These are phyloP conservation scores for Mormyrus hasselquistii DNA, from an alignment of 2,797 vertebrate genomes.

Conservation along the genomic window DNA sequence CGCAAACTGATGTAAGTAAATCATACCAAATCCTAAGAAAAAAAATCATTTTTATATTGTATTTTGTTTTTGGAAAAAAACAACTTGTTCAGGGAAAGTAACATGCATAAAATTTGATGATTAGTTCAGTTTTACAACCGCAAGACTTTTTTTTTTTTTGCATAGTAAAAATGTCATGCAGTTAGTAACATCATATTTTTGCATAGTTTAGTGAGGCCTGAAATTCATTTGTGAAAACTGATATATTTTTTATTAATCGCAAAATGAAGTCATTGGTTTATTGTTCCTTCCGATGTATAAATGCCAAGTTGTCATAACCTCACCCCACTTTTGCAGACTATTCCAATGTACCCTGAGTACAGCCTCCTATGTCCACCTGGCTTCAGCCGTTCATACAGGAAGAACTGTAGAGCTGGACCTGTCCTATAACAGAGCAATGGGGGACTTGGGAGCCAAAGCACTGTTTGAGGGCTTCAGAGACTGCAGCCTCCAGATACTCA, in stretches of 20 bases:
- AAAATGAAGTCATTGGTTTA: background rate
- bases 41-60: background rate
- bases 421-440: slow-evolving; percentile 21
- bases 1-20: slow-evolving; percentile 51
- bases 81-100: background rate
- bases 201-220: background rate
- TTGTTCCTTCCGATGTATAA: background rate
- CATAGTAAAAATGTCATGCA: background rate
- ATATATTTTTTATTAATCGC: background rate
- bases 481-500: slow-evolving; percentile 43
- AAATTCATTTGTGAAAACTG: background rate
- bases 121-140: background rate
- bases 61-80: background rate
- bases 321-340: slow-evolving; percentile 39
- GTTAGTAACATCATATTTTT: background rate
- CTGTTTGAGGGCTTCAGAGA: slow-evolving; percentile 45
- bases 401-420: slow-evolving; percentile 42
- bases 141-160: background rate
- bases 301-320: background rate
- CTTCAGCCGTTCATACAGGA: slow-evolving; percentile 48
- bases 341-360: slow-evolving; percentile 31
- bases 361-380: slow-evolving; percentile 41
- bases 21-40: background rate
- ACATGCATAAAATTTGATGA: background rate
- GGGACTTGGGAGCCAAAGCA: slow-evolving; percentile 40